Base-by-base conservation (phyloP, 1,140 invertebrate genomes). In the Scaptomyza hsui region DNA sequence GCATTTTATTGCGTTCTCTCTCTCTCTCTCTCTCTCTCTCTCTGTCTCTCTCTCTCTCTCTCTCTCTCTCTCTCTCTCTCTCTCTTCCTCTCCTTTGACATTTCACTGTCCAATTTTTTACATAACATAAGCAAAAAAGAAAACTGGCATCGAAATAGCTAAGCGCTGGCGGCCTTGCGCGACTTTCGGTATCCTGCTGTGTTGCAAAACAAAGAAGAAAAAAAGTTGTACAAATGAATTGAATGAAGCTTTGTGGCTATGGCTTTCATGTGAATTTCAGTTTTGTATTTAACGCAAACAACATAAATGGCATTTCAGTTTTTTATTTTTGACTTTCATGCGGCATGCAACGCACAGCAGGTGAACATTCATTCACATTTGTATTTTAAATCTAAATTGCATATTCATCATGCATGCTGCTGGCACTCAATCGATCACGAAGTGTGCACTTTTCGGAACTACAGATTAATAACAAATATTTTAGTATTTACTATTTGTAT, bases 1-100 rank as follows among this genome's bases (percentile, higher is more conserved):
- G 81, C 76, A 80, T 77, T 86, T 85, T 86, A 85, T 80, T 77
- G 76, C 80, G 81, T 73, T 85, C 75, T n/a, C 32, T 44, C 29
- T 29, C n/a, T 37, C 12, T 12, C 12, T 4, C 32, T 9, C 32
- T 12, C 32, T n/a, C 4, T 37, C n/a, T n/a, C n/a, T n/a, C n/a
- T n/a, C n/a, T n/a, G 12, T 12, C 32, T 3, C 32, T 3, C 32
- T 35, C 48, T 15, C 29, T 39, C n/a, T 41, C 39, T 26, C 19
- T 16, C 47, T 10, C 32, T 37, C 19, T 26, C 21, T 47, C 35
- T 39, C 16, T 21, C 15, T 18, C 26, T 18, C 10, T 12, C 0
- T 32, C 15, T 29, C 21, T 37, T 47, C 52, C n/a, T 29, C 48
- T 35, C 18, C 18, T 56, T 77, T 75, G 32, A 29, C 55, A 57